Percentiles rank a stretch among this genome's conserved stretches.
These are phyloP conservation scores for Gobiocypris rarus DNA, from an alignment of 2,113 vertebrate genomes.

Conservation along the genomic window DNA sequence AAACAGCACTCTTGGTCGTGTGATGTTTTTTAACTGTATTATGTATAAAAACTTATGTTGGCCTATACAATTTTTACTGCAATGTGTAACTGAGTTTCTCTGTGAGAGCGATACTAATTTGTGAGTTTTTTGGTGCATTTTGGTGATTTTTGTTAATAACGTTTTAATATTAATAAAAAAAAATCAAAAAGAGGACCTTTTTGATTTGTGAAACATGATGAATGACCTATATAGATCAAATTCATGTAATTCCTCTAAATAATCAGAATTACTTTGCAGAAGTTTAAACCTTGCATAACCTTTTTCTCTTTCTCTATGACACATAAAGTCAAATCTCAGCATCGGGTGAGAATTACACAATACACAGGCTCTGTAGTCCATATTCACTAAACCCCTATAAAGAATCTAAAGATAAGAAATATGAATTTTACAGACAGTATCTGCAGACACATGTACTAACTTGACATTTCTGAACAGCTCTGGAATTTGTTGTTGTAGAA, in stretches of 20 bases:
- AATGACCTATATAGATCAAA: constrained; percentile 63
- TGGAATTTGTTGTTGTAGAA: not conserved
- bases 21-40: too few species aligned
- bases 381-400: not conserved
- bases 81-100: too few species aligned
- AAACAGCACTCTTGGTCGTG: too few species aligned
- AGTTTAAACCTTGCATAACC: constrained; percentile 63
- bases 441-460: not conserved
- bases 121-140: too few species aligned
- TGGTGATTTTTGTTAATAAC: too few species aligned
- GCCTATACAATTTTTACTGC: too few species aligned
- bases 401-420: not conserved
- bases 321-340: constrained; percentile 30
- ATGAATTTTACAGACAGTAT: not conserved
- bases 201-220: too few species aligned
- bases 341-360: not conserved
- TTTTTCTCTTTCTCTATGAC: constrained; percentile 24
- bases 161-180: too few species aligned
- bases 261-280: constrained; percentile 55
- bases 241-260: constrained; percentile 45
- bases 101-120: too few species aligned
- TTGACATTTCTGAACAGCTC: not conserved
- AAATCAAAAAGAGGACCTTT: too few species aligned
- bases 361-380: not conserved
- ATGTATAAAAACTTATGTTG: too few species aligned